Base-by-base conservation (phyloP, 2,888 invertebrate species). In the Sesia apiformis region DNA sequence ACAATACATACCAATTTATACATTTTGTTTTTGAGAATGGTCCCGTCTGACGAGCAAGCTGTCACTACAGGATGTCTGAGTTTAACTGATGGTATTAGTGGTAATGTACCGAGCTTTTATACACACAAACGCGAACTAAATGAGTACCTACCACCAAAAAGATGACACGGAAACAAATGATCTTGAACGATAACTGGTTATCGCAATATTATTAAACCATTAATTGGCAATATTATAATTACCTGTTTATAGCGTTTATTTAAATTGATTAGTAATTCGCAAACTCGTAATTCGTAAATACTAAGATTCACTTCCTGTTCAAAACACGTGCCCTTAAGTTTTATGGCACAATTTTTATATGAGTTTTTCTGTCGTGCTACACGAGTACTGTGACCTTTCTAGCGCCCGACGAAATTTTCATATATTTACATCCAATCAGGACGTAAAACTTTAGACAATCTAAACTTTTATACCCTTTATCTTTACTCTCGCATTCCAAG, bases 1-100 rank as follows among this genome's bases (percentile, higher is more conserved):
- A 23, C n/a, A n/a, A n/a, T n/a, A 65, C 71, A 74, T 82, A 86
- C 86, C 84, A 84, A 71, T 76, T 86, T 86, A 72, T 77, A 84
- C 86, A 86, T 86, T 55, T 63, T 70, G 67, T 55, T 56, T 55
- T 56, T 38, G 53, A 51, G 60, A 53, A 51, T 51, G 50, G 63
- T 62, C 63, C 63, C 58, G 63, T 60, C 62, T 65, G 70, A 69
- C 66, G 60, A 62, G 61, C 63, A 58, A 61, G 58, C 62, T 72
- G 70, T 69, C 66, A 67, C 70, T 66, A 69, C 67, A 70, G 60
- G 66, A 62, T 61, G 63, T 59, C 65, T 56, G 67, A 66, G 57
- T 67, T 64, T 70, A 82, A 81, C 84, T 83, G 84, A 81, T 71
- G 73, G 72, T 62, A 63, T 63, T 67, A 65, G 63, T 60, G 49